Evolutionary conservation across 2,113 vertebrate species (phyloP), one percentile per base, ranked within the genome.

Genomic region (Girardinichthys multiradiatus): DNA sequence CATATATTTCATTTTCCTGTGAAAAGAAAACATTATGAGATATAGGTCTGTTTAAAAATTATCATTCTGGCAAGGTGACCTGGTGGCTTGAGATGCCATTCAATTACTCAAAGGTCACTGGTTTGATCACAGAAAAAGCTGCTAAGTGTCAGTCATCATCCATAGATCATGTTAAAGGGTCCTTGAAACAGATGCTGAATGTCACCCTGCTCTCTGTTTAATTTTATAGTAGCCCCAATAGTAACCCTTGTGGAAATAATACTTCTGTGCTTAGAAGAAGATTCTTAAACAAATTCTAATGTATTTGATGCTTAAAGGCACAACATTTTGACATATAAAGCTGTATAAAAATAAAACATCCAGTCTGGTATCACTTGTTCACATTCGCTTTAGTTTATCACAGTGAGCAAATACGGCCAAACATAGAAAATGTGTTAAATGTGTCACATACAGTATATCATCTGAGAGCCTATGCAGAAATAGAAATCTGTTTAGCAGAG

Each of bases 61-160:
- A 57, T 76, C 27, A 57, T 27, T 63, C 58, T 33, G 35, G 28
- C 54, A 70, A 69, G 66, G 64, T 86, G 81, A 84, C 72, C 70
- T 71, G 45, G 62, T 82, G 68, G 62, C 81, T 77, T 64, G 33
- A 86, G 77, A 79, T 59, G 76, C 70, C 64, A 86, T 87, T 81
- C 85, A 88, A 81, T 89, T 81, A 88, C 77, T 42, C 13, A 88
- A 88, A 87, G 84, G 87, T 89, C 84, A 88, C 29, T 3, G 62
- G 69, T 87, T 75, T 84, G 80, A 88, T 81, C 74, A 84, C 79
- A 74, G 76, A 73, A 87, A 77, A 84, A 70, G 72, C 42, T 65
- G 72, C 48, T 5, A 24, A 35, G 59, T 82, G 80, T 84, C 86
- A 70, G 80, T 87, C 75, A 88, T 48, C 35, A 83, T 29, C 61